Percentiles rank a stretch among this genome's conserved stretches.
Evolutionary conservation across 1,140 invertebrate genomes (phyloP).

Genomic region (Wiebesia pumilae): DNA sequence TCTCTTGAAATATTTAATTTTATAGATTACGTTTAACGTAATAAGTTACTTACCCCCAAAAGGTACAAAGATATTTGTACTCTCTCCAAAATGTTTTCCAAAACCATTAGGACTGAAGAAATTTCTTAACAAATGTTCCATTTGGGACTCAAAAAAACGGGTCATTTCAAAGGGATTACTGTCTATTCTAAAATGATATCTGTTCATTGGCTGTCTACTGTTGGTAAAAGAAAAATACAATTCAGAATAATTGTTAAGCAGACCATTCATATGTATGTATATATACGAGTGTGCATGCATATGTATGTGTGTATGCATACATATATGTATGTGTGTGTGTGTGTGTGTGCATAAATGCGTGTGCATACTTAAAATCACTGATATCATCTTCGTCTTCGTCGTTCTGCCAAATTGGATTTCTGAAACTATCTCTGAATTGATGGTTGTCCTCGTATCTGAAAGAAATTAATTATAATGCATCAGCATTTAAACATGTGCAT

Average conservation of each 20-base stretch:
- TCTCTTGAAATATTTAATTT: not conserved
- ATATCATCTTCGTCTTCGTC: conserved; percentile 64
- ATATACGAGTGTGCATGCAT: too few relatives aligned
- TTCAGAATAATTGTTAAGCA: not conserved
- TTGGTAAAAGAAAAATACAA: not conserved
- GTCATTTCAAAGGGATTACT: conserved; percentile 67
- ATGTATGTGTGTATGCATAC: too few relatives aligned
- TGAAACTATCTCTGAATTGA: conserved; percentile 57
- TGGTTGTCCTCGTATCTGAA: conserved; percentile 58
- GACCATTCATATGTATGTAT: conserved; percentile 4
- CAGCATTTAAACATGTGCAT: not conserved
- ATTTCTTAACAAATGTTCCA: conserved; percentile 64
- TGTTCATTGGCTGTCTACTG: conserved; percentile 48
- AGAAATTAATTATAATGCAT: conserved; percentile 27
- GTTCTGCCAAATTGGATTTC: conserved; percentile 68
- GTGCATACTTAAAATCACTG: conserved; percentile 60
- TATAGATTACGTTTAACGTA: not conserved
- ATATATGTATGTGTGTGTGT: too few relatives aligned
- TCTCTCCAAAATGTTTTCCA: conserved; percentile 31
- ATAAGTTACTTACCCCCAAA: conserved; percentile 43
- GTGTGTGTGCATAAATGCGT: conserved; percentile 9
- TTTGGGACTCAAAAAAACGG: conserved; percentile 65
- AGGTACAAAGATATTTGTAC: conserved; percentile 2
- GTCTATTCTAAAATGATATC: conserved; percentile 61
- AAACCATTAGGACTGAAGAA: conserved; percentile 56